Percentiles rank a stretch among this genome's conserved stretches.
These are phyloP conservation scores for Chlorocebus sabaeus DNA, from an alignment of 2,113 vertebrate genomes.

Conservation along the genomic window DNA sequence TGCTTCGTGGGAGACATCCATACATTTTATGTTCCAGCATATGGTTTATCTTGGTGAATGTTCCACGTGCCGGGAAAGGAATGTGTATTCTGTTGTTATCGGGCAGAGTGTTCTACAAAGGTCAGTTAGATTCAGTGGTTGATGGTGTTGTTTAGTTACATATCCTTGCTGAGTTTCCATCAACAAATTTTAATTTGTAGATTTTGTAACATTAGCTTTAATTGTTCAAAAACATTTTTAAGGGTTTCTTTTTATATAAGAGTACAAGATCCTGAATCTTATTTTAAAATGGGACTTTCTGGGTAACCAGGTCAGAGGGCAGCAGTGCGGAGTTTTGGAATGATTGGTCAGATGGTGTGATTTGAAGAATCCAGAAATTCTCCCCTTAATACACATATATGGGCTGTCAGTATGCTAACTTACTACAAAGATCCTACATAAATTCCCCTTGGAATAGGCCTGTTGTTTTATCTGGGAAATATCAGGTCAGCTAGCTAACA, in stretches of 20 bases:
- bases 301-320: not conserved
- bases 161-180: not conserved
- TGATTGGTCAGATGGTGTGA: not conserved
- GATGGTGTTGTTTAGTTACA: not conserved
- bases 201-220: not conserved
- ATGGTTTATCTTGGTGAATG: not conserved
- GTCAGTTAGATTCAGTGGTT: not conserved
- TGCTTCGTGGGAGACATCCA: not conserved
- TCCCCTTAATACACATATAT: not conserved
- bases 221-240: not conserved
- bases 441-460: not conserved
- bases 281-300: not conserved
- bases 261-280: not conserved
- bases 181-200: not conserved
- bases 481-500: not conserved
- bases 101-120: not conserved
- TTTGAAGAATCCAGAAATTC: not conserved
- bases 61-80: not conserved
- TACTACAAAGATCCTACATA: not conserved
- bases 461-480: not conserved
- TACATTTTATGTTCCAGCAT: not conserved
- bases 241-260: not conserved
- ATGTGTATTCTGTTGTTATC: rapidly evolving
- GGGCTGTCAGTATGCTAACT: not conserved
- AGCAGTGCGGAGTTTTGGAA: not conserved